Evolutionary conservation across 2,888 invertebrate species (phyloP).

Genomic region (Eucriotettix oculatus): DNA sequence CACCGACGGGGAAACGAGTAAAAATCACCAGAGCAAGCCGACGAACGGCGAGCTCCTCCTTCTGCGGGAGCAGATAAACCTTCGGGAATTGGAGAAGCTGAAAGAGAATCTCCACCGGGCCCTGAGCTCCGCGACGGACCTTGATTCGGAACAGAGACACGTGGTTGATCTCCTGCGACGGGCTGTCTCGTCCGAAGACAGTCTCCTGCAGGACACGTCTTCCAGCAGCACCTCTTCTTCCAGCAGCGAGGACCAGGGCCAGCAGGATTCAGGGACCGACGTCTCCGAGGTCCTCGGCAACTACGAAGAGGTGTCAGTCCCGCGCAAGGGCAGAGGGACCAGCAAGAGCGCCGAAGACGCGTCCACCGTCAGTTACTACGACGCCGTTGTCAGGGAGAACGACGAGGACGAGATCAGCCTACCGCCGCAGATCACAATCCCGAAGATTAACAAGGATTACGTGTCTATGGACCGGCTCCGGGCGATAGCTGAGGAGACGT

Average conservation of each 20-base stretch:
- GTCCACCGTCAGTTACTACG: slow-evolving; percentile 6
- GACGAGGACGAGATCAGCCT: slow-evolving; percentile 1
- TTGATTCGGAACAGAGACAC: neutral
- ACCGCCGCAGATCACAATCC: neutral
- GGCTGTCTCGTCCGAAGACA: neutral
- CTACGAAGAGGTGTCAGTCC: neutral
- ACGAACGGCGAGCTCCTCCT: neutral
- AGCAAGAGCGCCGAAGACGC: slow-evolving; percentile 1
- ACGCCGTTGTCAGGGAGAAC: slow-evolving; percentile 4
- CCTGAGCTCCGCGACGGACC: neutral
- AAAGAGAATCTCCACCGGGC: neutral
- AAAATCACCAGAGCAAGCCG: neutral
- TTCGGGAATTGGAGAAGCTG: neutral
- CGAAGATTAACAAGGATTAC: neutral
- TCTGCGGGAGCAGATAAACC: neutral
- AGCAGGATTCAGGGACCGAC: neutral
- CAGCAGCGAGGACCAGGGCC: neutral
- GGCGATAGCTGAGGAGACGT: neutral
- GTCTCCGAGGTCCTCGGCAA: neutral
- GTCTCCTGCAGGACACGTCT: neutral
- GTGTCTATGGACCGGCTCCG: neutral
- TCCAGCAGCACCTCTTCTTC: neutral
- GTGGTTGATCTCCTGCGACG: neutral
- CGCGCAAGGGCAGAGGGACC: neutral
- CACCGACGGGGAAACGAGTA: slow-evolving; percentile 19